Percentiles rank a stretch among this genome's conserved stretches.
Evolutionary conservation across 2,888 invertebrate species (phyloP).

Genomic region (Seira sanloemensis): DNA sequence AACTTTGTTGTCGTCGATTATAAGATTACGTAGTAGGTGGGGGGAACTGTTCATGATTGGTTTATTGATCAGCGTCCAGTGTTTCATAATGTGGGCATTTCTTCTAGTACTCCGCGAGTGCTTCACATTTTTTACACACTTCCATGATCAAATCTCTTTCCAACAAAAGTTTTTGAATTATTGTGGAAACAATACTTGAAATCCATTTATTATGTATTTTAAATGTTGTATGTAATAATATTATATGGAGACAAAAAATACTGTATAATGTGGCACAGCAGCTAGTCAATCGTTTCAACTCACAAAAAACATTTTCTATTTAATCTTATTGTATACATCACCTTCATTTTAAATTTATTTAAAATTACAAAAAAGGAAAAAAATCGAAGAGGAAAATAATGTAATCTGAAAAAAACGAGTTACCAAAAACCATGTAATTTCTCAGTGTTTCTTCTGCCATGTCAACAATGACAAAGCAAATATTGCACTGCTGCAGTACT

Average conservation of each 20-base stretch:
- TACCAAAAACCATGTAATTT: conserved; percentile 32
- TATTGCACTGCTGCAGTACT: conserved; percentile 12
- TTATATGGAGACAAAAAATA: conserved; percentile 6
- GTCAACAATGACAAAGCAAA: not conserved
- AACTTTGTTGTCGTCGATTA: no score
- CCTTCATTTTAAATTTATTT: not conserved
- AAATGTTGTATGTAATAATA: conserved; percentile 13
- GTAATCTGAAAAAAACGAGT: conserved; percentile 25
- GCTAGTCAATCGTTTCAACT: conserved; percentile 61
- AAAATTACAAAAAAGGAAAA: not conserved
- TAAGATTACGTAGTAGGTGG: not conserved
- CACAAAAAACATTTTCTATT: conserved; percentile 22
- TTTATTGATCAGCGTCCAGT: conserved; percentile 1
- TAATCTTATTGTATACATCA: not conserved
- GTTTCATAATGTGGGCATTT: not conserved
- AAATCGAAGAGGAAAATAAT: not conserved
- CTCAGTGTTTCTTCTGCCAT: conserved; percentile 2
- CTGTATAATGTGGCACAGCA: conserved; percentile 43
- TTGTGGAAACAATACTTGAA: not conserved
- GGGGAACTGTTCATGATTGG: not conserved
- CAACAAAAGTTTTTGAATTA: no score
- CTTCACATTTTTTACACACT: conserved; percentile 2
- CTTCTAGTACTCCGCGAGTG: not conserved
- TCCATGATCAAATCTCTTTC: conserved; percentile 16
- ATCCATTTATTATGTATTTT: conserved; percentile 9